Base-by-base conservation (phyloP, 2,113 vertebrate genomes). In the Boulengerochromis microlepis region DNA sequence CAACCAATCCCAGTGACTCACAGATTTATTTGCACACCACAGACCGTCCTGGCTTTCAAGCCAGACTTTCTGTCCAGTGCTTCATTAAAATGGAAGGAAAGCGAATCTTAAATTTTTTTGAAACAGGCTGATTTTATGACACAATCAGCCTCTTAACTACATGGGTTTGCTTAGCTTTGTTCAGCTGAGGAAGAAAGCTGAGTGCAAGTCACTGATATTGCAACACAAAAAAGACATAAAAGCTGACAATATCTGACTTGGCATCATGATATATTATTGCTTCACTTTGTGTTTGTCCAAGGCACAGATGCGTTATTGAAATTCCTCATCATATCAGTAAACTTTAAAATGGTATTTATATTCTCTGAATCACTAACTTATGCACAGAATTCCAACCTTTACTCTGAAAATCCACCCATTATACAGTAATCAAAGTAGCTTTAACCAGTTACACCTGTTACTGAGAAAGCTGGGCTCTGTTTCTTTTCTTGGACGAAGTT, bases 401-500 rank as follows among this genome's bases (percentile, higher is more conserved):
- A 56, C 12, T 38, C 19, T 35, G 3, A 59, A 76, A 86, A 56
- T 35, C 31, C 26, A 13, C 22, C 24, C 24, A 42, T 35, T 59
- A 61, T 69, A 52, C 31, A 76, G 61, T 71, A 57, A 40, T 26
- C 16, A 35, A 13, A 83, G 56, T 61, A 35, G 12, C 76, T 83
- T 66, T 84, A 91, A 92, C 52, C 42, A 64, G 82, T 86, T 87
- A 90, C 90, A 95, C 93, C 93, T 95, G 93, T 89, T 86, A 78
- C 47, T 16, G 61, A 82, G 86, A 90, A 90, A 90, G 82, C 40
- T 83, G 31, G 82, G 24, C 87, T 50, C 9, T 18, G 6, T 54
- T 18, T 40, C 66, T 81, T 90, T 91, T 86, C 87, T 84, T 42
- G 61, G 85, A 87, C 13, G n/a, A 88, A 71, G 56, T 7, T 90